Evolutionary conservation across 2,888 invertebrate species (phyloP).

Genomic region (Leucozona laternaria): DNA sequence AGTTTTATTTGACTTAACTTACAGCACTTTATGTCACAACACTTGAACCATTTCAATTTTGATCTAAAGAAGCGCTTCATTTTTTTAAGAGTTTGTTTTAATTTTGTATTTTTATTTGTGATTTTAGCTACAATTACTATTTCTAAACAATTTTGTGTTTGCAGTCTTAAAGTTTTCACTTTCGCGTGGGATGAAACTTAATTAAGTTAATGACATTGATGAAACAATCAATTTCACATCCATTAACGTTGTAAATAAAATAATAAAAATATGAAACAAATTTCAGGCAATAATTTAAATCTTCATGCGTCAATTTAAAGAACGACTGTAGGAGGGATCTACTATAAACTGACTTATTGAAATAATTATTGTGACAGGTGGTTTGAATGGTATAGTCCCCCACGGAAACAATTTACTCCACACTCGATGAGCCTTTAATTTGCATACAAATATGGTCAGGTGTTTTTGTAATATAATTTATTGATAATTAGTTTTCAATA

Average conservation of each 20-base stretch:
- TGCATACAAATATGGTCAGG: slow-evolving; percentile 54
- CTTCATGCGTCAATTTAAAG: slow-evolving; percentile 18
- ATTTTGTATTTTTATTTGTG: background rate
- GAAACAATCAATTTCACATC: slow-evolving; percentile 43
- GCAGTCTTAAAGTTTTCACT: background rate
- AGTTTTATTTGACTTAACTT: slow-evolving; percentile 35
- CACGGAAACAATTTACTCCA: slow-evolving; percentile 24
- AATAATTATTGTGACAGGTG: slow-evolving; percentile 54
- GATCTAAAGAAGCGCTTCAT: slow-evolving; percentile 67
- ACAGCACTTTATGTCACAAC: slow-evolving; percentile 66
- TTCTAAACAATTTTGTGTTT: background rate
- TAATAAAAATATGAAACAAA: slow-evolving; percentile 11
- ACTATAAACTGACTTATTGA: slow-evolving; percentile 26
- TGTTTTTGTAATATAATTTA: slow-evolving; percentile 53
- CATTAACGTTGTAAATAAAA: slow-evolving; percentile 13
- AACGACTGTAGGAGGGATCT: background rate
- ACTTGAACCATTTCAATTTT: slow-evolving; percentile 66
- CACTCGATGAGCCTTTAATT: slow-evolving; percentile 38
- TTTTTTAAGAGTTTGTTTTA: slow-evolving; percentile 2
- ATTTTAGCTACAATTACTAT: background rate
- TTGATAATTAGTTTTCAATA: slow-evolving; percentile 33
- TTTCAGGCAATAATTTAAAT: background rate
- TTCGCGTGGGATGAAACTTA: background rate
- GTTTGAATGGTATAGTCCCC: slow-evolving; percentile 34
- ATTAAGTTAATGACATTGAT: slow-evolving; percentile 18